Evolutionary conservation across 1,140 invertebrate genomes (phyloP).

Genomic region (Drosophila pallidifrons): DNA sequence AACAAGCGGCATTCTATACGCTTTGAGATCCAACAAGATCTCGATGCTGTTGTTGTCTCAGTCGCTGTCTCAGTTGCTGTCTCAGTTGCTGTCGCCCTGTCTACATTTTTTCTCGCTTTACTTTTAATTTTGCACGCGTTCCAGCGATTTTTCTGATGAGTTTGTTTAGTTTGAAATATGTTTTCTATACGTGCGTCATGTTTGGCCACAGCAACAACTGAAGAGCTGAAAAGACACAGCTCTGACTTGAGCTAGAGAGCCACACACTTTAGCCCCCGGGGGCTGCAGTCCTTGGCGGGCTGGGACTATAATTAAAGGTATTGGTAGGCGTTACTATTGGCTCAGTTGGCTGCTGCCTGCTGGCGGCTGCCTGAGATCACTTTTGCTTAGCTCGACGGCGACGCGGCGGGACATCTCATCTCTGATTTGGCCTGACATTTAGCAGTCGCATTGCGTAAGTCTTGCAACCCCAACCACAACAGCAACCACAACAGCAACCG

Average conservation of each 20-base stretch:
- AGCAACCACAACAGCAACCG: background rate
- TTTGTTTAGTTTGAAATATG: conserved; percentile 84
- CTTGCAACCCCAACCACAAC: background rate
- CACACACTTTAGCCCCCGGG: conserved; percentile 30
- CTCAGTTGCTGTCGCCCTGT: conserved; percentile 43
- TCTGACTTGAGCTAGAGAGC: conserved; percentile 1
- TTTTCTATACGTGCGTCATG: conserved; percentile 83
- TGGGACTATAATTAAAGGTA: conserved; percentile 81
- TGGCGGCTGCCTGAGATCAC: background rate
- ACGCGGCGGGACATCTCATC: conserved; percentile 18
- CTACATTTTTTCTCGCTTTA: conserved; percentile 74
- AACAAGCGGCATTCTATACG: conserved; percentile 48
- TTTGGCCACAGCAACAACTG: conserved; percentile 40
- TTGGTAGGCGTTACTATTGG: conserved; percentile 82
- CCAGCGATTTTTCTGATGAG: conserved; percentile 70
- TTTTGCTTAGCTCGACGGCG: background rate
- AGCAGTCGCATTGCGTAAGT: conserved; percentile 44
- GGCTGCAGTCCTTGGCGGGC: conserved; percentile 50
- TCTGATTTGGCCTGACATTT: conserved; percentile 45
- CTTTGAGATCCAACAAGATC: conserved; percentile 32
- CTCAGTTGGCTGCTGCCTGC: conserved; percentile 46
- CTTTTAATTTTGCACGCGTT: conserved; percentile 82
- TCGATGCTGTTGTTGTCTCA: conserved; percentile 8
- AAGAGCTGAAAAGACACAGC: background rate
- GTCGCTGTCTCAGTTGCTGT: conserved; percentile 20